Conservation (phyloP, 2,113 vertebrate genomes). For the Pelobates fuscus region DNA sequence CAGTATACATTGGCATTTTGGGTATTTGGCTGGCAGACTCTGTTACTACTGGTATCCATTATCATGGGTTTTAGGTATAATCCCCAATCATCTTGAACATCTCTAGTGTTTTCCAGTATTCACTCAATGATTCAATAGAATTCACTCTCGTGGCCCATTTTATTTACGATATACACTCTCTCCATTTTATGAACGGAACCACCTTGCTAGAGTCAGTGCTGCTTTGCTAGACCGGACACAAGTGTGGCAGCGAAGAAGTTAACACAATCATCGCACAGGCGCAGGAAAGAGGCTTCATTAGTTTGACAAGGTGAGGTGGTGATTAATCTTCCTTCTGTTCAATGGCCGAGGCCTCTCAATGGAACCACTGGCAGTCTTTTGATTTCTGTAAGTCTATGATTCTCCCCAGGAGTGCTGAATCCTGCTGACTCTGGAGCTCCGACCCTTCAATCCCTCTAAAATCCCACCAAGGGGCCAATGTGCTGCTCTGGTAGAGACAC, state of each 20-base stretch:
- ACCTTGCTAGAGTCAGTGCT: not conserved
- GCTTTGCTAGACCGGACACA: not conserved
- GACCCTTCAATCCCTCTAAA: slow-evolving; percentile 39
- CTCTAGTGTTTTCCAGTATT: too few relatives aligned
- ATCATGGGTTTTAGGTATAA: too few relatives aligned
- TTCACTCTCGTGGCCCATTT: too few relatives aligned
- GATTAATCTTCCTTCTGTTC: slow-evolving; percentile 48
- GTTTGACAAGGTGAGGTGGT: slow-evolving; percentile 24
- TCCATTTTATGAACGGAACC: too few relatives aligned
- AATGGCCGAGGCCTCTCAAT: slow-evolving; percentile 22
- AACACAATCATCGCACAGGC: not conserved
- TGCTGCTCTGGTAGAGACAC: slow-evolving; percentile 26
- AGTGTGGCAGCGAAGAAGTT: slow-evolving; percentile 10
- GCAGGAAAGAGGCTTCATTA: slow-evolving; percentile 26
- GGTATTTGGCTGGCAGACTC: too few relatives aligned
- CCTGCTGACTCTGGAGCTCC: slow-evolving; percentile 39
- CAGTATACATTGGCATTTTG: too few relatives aligned
- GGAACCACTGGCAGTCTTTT: slow-evolving; percentile 29
- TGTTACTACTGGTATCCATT: too few relatives aligned
- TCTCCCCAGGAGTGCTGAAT: slow-evolving; percentile 38
- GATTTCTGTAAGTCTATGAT: slow-evolving; percentile 33
- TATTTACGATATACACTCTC: too few relatives aligned
- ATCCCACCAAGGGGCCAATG: slow-evolving; percentile 43
- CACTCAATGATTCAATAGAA: too few relatives aligned
- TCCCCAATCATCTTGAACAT: too few relatives aligned